Percentiles rank a stretch among this genome's conserved stretches.
phyloP scores from a whole-genome alignment of 2,797 vertebrate species.

The Cyclura pinguis region DNA sequence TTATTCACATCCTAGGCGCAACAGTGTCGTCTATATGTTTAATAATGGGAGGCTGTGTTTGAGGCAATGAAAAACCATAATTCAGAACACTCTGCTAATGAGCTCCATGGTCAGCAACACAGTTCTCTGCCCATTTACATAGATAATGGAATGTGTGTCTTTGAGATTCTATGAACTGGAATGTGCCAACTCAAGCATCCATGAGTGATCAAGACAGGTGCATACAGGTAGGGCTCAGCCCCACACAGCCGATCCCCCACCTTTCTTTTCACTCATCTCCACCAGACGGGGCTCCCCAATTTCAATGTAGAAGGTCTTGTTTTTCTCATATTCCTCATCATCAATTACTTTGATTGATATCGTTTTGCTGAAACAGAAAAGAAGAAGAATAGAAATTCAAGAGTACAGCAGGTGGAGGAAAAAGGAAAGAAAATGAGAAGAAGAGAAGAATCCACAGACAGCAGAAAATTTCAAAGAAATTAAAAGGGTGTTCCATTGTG shows the following conservation, averaged over 20 bases:
- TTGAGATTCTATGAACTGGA: conserved; percentile 67
- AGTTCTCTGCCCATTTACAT: conserved; percentile 76
- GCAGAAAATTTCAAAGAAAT: conserved; percentile 53
- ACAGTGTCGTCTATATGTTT: background rate
- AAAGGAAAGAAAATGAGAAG: conserved; percentile 21
- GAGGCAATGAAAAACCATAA: background rate
- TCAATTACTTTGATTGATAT: conserved; percentile 96
- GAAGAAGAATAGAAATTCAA: conserved; percentile 83
- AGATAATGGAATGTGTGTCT: conserved; percentile 74
- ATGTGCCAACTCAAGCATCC: conserved; percentile 75
- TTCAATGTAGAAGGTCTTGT: conserved; percentile 98
- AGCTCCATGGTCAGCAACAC: background rate
- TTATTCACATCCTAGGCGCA: background rate
- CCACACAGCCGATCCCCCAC: conserved; percentile 84
- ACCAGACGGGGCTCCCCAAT: conserved; percentile 92
- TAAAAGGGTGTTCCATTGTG: conserved; percentile 16
- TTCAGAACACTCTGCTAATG: background rate
- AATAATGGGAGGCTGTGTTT: background rate
- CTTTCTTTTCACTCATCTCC: conserved; percentile 99
- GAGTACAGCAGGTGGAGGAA: conserved; percentile 71
- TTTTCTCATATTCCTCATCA: conserved; percentile 99
- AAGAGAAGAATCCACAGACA: conserved; percentile 36
- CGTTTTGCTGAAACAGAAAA: conserved; percentile 92
- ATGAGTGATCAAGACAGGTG: conserved; percentile 80
- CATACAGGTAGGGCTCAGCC: conserved; percentile 77